phyloP scores from a whole-genome alignment of 2,113 vertebrate genomes.

The Taurulus bubalis region DNA sequence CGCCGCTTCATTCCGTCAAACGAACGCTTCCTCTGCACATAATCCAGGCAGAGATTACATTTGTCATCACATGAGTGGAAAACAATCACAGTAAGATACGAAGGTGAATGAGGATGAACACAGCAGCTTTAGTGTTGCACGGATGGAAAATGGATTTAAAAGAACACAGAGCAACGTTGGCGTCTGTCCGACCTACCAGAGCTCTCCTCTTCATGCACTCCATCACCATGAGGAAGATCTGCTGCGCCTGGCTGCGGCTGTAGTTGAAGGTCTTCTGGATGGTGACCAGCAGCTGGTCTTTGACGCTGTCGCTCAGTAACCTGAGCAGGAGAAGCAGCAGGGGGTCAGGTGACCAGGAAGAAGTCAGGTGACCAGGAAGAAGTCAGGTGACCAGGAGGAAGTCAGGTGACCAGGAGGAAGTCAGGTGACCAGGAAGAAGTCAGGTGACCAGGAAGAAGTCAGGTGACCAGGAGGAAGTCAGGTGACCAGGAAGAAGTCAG shows the following conservation, averaged over 20 bases:
- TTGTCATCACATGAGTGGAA: background rate
- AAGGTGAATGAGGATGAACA: background rate
- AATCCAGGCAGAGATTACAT: background rate
- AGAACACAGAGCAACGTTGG: too few species aligned
- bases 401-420: background rate
- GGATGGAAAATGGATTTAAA: background rate
- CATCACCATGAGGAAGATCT: constrained; percentile 92
- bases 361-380: background rate
- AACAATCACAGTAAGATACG: background rate
- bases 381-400: constrained; percentile 88
- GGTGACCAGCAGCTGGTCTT: constrained; percentile 96
- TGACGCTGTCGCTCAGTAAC: constrained; percentile 89
- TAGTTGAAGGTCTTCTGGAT: constrained; percentile 99
- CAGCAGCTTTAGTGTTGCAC: background rate
- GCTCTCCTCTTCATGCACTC: constrained; percentile 98
- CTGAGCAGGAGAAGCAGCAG: constrained; percentile 69
- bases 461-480: background rate
- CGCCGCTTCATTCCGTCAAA: background rate
- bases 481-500: background rate
- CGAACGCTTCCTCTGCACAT: background rate
- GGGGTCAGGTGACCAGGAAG: background rate
- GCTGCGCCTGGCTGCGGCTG: constrained; percentile 91
- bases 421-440: background rate
- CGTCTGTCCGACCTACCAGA: constrained; percentile 85
- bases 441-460: constrained; percentile 86